Evolutionary conservation across 2,888 invertebrate species (phyloP), one percentile per base, ranked within the genome.

Genomic region (Drosophila ochracea): DNA sequence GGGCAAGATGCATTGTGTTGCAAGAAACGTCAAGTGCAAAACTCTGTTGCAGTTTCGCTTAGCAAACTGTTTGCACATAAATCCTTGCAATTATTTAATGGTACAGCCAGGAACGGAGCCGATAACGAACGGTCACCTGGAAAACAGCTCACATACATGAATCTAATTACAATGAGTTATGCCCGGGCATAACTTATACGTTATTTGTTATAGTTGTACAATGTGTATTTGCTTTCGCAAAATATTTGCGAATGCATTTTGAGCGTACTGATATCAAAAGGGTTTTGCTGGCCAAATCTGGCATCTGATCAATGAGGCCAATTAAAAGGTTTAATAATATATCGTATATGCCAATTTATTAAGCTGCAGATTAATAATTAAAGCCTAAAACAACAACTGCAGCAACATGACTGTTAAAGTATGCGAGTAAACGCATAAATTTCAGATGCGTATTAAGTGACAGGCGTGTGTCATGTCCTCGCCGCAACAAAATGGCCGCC

Each of bases 91-190:
- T 90, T 86, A 86, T 86, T 90, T 86, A 86, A 86, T 90, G 90
- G 75, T 66, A 69, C 75, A 72, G 60, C 72, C 72, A 71, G 59
- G 59, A 58, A 58, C 58, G n/a, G 10, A 31, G 84, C 77, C 77
- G 87, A 84, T 89, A 84, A 80, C 81, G 65, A 72, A 67, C 63
- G 43, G 52, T 62, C 80, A 86, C 55, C 68, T 55, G 61, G 37
- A 31, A 50, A 37, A 47, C 54, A 64, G 55, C 30, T 28, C 28
- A 30, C 50, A 50, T 28, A 63, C 70, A 70, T 78, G 78, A 68
- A 68, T 73, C 77, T 88, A 90, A 85, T 85, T 84, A 88, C 82
- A 88, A 87, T 89, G 90, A 85, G 90, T 90, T 89, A 89, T 85
- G 88, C 83, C 70, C 33, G 62, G 53, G 70, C 88, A 80, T 70